Percentiles rank a stretch among this genome's conserved stretches.
These are phyloP conservation scores for Pachycephala philippinensis DNA, from an alignment of 2,113 vertebrate genomes.

Conservation along the genomic window DNA sequence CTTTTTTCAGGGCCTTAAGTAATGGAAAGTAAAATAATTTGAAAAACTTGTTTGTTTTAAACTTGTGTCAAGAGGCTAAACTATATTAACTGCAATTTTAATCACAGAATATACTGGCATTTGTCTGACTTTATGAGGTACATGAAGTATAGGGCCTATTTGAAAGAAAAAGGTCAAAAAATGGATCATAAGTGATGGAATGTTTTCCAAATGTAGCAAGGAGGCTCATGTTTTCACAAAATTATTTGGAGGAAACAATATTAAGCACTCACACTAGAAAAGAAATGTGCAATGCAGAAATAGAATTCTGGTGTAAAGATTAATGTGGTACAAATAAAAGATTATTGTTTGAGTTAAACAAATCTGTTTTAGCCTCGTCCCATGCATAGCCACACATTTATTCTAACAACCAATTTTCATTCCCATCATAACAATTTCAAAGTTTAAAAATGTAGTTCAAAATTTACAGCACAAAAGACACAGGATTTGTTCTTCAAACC, in stretches of 20 bases:
- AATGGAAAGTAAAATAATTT: conserved; percentile 35
- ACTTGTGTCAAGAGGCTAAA: conserved; percentile 62
- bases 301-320: neutral
- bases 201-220: neutral
- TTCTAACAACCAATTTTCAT: neutral
- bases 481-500: neutral
- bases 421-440: neutral
- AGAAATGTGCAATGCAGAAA: neutral
- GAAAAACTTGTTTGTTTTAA: conserved; percentile 57
- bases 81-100: conserved; percentile 55
- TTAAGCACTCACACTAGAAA: neutral
- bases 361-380: neutral
- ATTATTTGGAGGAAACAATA: neutral
- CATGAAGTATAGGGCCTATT: neutral
- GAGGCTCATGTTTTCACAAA: neutral
- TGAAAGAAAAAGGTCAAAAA: conserved; percentile 24
- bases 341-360: conserved; percentile 16
- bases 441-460: neutral
- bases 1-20: conserved; percentile 41
- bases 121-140: conserved; percentile 56
- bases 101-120: conserved; percentile 62
- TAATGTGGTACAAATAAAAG: neutral
- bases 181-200: neutral
- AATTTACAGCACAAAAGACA: neutral
- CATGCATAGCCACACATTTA: neutral